phyloP scores from a whole-genome alignment of 2,797 vertebrate species.

The Pangasius larnaudii region DNA sequence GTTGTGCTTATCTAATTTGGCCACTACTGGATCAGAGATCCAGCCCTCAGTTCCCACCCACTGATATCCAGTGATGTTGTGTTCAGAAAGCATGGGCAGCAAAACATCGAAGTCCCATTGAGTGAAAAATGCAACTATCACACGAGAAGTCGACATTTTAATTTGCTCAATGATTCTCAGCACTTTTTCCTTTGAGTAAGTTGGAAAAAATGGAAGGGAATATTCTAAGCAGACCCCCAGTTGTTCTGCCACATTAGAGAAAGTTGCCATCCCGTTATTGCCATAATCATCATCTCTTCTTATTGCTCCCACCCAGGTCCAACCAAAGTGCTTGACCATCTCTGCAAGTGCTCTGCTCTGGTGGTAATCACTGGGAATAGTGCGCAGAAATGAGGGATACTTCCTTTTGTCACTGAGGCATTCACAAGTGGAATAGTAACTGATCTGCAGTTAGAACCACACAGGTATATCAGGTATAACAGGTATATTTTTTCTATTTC shows the following conservation, averaged over 20 bases:
- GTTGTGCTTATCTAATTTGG: conserved; percentile 17
- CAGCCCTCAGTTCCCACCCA: conserved; percentile 75
- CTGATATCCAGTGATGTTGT: conserved; percentile 71
- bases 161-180: neutral
- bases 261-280: conserved; percentile 64
- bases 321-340: conserved; percentile 15
- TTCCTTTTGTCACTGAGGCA: conserved; percentile 42
- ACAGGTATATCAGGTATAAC: neutral
- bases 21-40: conserved; percentile 67
- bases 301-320: conserved; percentile 48
- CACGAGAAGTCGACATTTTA: conserved; percentile 64
- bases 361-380: conserved; percentile 55
- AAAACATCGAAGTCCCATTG: conserved; percentile 72
- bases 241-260: neutral
- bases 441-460: conserved; percentile 50
- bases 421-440: conserved; percentile 26
- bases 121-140: conserved; percentile 18
- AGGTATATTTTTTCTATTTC: neutral
- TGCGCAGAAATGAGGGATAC: conserved; percentile 40
- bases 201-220: conserved; percentile 16
- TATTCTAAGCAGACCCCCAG: conserved; percentile 11
- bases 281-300: conserved; percentile 68
- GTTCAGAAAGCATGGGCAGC: conserved; percentile 63
- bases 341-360: conserved; percentile 46
- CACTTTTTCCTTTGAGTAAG: neutral